Base-by-base conservation (phyloP, 2,113 vertebrate genomes). In the Philantomba maxwellii region DNA sequence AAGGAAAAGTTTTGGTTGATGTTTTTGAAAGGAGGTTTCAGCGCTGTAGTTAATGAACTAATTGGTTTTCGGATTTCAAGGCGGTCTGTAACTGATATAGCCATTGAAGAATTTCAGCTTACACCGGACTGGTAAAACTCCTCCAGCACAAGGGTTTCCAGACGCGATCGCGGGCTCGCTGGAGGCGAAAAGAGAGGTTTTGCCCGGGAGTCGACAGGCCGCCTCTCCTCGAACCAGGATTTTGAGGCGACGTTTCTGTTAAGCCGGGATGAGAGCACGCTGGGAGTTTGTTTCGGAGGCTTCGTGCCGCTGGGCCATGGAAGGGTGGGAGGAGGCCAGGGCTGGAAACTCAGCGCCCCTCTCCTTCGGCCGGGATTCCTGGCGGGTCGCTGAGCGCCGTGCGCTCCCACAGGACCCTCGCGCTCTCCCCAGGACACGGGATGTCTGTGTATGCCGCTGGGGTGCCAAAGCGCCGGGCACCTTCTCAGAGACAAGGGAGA, bases 11-110 rank as follows among this genome's bases (percentile, higher is more conserved):
- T 62, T n/a, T 3, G 91, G 78, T 39, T 33, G 70, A 16, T 33
- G 58, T 33, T 83, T 94, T 62, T 23, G 36, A 82, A 78, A 53
- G 78, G n/a, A 30, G n/a, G 92, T 23, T 94, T 89, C 23, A 17
- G 57, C 8, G 1, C 66, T 6, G 17, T 84, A 30, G 19, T 66
- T 28, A 58, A 84, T 26, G 78, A 95, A 87, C 62, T 47, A 43
- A 95, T 49, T 66, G 28, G 64, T 96, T 96, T 94, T 49, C 89
- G 21, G 75, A 60, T 77, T 93, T 87, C 87, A 2, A 30, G 94
- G 92, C 6, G 9, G 43, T 23, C 26, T 14, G 57, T 47, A 60
- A 53, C 28, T 57, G 93, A 53, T 49, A 73, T 21, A 91, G 51
- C 43, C 36, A 39, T 47, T 2, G 57, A 60, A 92, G 70, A 88